Evolutionary conservation across 53 echinoderm and acorn worm genomes (phyloP), one percentile per base, ranked within the genome.

Genomic region (Henricia sp.): DNA sequence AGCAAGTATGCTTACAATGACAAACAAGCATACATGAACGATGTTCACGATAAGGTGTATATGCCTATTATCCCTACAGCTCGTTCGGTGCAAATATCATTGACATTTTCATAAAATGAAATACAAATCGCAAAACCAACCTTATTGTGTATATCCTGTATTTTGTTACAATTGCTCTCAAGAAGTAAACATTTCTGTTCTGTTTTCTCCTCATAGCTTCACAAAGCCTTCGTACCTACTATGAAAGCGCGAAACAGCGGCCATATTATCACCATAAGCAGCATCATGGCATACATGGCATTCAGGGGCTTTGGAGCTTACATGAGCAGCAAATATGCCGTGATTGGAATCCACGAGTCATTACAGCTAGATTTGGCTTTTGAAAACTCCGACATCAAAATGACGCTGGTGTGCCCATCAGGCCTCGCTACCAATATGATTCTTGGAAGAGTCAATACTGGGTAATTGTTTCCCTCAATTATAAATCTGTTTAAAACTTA

Each of bases 161-260:
- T n/a, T n/a, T n/a, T n/a, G n/a, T n/a, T n/a, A n/a, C n/a, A n/a
- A n/a, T n/a, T n/a, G n/a, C n/a, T n/a, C n/a, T n/a, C n/a, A n/a
- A n/a, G n/a, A n/a, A n/a, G n/a, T n/a, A n/a, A n/a, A n/a, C n/a
- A n/a, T n/a, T n/a, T n/a, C n/a, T n/a, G n/a, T n/a, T n/a, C n/a
- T n/a, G n/a, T n/a, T n/a, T n/a, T 75, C 37, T 41, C 35, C 25
- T 59, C 68, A 8, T 75, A 97, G 99, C 90, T 92, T 6, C 85
- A 92, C 35, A 97, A 99, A 84, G 88, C 99, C 2, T 99, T 99
- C 78, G 64, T 95, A 21, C 99, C 99, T 14, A 70, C 86, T 41
- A 99, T 99, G 89, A 55, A 95, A 17, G 88, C 77, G 55, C 83
- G 91, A 9, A 92, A 92, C 60, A 94, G 95, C 52, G 99, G 99